A percentile compares a stretch with the other conserved stretches of the same genome.
Conservation (phyloP, 2,888 invertebrate species). For the Cataglyphis cursor region DNA sequence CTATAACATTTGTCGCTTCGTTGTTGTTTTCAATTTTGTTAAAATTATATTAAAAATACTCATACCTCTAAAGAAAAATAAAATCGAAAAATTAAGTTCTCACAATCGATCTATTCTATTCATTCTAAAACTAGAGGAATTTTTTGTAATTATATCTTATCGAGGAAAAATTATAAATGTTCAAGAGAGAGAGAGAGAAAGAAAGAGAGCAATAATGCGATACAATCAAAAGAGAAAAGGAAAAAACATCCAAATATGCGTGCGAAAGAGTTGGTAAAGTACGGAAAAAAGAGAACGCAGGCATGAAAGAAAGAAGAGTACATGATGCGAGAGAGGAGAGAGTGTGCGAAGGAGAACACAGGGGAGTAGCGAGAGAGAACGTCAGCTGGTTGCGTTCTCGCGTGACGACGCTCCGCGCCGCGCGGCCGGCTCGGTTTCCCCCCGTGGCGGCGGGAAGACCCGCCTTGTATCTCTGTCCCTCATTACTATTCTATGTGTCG, state of each 20-base stretch:
- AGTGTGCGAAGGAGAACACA: slow-evolving; percentile 46
- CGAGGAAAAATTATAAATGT: not conserved
- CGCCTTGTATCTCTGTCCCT: slow-evolving; percentile 81
- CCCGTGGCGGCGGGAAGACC: slow-evolving; percentile 70
- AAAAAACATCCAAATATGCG: slow-evolving; percentile 25
- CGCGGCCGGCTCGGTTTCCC: slow-evolving; percentile 74
- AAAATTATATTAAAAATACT: not conserved
- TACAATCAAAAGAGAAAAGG: slow-evolving; percentile 17
- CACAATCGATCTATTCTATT: not conserved
- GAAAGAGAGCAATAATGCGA: slow-evolving; percentile 46
- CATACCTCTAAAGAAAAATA: not conserved
- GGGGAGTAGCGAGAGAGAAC: slow-evolving; percentile 72
- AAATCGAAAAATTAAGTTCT: not conserved
- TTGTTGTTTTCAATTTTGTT: not conserved
- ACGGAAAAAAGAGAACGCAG: slow-evolving; percentile 44
- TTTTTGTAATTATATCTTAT: not conserved
- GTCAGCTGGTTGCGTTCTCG: slow-evolving; percentile 84
- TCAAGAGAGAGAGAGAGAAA: not conserved
- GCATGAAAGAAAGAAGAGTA: slow-evolving; percentile 43
- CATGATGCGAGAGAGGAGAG: slow-evolving; percentile 7
- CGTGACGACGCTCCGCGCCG: slow-evolving; percentile 82
- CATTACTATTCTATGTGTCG: slow-evolving; percentile 81
- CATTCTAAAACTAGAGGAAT: not conserved
- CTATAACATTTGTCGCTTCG: not conserved
- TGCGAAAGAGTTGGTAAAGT: slow-evolving; percentile 35